Conservation (phyloP, 1,140 invertebrate species). For the Ladona fulva region DNA sequence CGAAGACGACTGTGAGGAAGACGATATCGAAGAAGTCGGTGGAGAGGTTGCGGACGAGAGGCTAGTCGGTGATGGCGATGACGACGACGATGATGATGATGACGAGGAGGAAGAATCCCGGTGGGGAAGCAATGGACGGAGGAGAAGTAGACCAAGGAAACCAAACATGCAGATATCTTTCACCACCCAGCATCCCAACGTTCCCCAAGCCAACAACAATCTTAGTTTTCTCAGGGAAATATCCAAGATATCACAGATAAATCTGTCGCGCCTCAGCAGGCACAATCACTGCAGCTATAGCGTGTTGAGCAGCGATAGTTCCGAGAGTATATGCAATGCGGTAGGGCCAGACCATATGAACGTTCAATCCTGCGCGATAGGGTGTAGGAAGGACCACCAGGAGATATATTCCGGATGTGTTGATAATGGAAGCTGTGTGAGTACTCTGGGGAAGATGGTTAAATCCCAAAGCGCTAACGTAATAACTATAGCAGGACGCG, state of each 20-base stretch:
- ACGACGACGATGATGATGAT: slow-evolving; percentile 22
- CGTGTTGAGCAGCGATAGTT: slow-evolving; percentile 56
- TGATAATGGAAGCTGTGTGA: slow-evolving; percentile 27
- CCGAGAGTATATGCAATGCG: slow-evolving; percentile 38
- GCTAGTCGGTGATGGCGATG: slow-evolving; percentile 17
- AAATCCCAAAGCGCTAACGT: slow-evolving; percentile 54
- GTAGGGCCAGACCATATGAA: slow-evolving; percentile 39
- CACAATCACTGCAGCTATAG: slow-evolving; percentile 59
- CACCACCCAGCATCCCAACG: not conserved
- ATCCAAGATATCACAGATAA: slow-evolving; percentile 61
- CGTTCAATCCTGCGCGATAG: slow-evolving; percentile 33
- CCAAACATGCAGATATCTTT: not conserved
- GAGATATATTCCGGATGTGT: slow-evolving; percentile 26
- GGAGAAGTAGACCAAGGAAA: slow-evolving; percentile 12
- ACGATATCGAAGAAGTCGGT: slow-evolving; percentile 14
- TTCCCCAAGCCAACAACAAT: slow-evolving; percentile 12
- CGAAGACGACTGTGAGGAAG: slow-evolving; percentile 28
- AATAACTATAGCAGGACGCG: slow-evolving; percentile 37
- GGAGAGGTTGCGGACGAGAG: slow-evolving; percentile 21
- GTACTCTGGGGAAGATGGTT: slow-evolving; percentile 36
- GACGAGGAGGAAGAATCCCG: slow-evolving; percentile 23
- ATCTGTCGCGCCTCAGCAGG: slow-evolving; percentile 54
- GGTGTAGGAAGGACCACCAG: slow-evolving; percentile 27
- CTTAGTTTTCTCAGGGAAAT: slow-evolving; percentile 57
- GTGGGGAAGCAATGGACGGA: slow-evolving; percentile 19